Conservation (phyloP, 1,140 invertebrate genomes). For the Eriosoma lanigerum region DNA sequence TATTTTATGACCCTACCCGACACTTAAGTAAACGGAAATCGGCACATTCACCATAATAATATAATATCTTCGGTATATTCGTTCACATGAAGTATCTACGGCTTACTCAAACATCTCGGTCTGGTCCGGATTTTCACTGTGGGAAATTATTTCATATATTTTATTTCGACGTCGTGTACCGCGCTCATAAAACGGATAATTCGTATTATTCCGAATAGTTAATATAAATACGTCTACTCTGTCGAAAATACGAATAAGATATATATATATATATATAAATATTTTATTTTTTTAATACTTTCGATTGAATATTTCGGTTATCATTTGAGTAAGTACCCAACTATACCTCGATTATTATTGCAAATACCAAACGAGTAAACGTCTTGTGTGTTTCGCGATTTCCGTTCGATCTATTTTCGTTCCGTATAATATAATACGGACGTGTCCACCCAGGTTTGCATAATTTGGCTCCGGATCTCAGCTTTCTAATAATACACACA, state of each 20-base stretch:
- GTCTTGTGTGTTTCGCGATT: not conserved
- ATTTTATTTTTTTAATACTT: too few relatives aligned
- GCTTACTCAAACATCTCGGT: too few relatives aligned
- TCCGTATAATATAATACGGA: not conserved
- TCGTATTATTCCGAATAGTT: too few relatives aligned
- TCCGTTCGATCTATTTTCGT: constrained; percentile 43
- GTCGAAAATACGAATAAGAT: too few relatives aligned
- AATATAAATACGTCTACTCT: too few relatives aligned
- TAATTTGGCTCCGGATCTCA: constrained; percentile 29
- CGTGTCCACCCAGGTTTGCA: constrained; percentile 37
- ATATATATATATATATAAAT: too few relatives aligned
- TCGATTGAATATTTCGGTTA: too few relatives aligned
- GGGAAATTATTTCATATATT: not conserved
- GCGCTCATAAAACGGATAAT: too few relatives aligned
- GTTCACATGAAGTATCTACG: too few relatives aligned
- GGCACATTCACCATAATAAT: not conserved
- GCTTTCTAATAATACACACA: constrained; percentile 43
- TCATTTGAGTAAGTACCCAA: too few relatives aligned
- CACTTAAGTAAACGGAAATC: not conserved
- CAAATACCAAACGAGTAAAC: not conserved
- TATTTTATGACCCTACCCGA: not conserved
- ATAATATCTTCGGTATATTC: too few relatives aligned
- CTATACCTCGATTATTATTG: not conserved
- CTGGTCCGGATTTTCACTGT: too few relatives aligned
- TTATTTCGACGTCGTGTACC: not conserved